These are phyloP conservation scores for Paramormyrops kingsleyae DNA, from an alignment of 2,113 vertebrate species.

Conservation along the genomic window DNA sequence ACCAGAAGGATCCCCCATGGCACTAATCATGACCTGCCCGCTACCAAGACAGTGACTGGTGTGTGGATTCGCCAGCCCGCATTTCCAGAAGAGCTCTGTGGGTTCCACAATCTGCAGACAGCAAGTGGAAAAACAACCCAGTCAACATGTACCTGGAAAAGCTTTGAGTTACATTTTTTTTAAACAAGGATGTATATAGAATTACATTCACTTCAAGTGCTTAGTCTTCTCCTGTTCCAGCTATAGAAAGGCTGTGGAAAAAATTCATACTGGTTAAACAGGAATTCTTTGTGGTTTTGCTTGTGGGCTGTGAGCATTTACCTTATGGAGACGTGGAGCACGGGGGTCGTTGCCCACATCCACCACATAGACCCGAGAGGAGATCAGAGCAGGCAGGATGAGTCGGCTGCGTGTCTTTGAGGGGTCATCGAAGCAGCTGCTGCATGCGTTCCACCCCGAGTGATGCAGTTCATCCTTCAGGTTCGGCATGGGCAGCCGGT, in stretches of 20 bases:
- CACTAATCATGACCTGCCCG: slow-evolving; percentile 85
- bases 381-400: slow-evolving; percentile 78
- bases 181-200: background rate
- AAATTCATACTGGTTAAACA: background rate
- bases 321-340: slow-evolving; percentile 75
- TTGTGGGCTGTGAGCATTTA: slow-evolving; percentile 14
- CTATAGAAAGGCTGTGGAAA: background rate
- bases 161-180: background rate
- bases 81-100: slow-evolving; percentile 68
- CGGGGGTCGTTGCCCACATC: slow-evolving; percentile 67
- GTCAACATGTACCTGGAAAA: background rate
- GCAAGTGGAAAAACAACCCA: background rate
- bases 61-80: slow-evolving; percentile 69
- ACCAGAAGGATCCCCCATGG: slow-evolving; percentile 75
- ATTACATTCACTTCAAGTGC: background rate
- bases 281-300: background rate
- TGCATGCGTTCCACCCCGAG: slow-evolving; percentile 88
- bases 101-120: slow-evolving; percentile 71
- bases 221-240: background rate
- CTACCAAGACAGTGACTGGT: slow-evolving; percentile 82
- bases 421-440: slow-evolving; percentile 79
- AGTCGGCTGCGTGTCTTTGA: slow-evolving; percentile 68
- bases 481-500: slow-evolving; percentile 83
- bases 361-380: slow-evolving; percentile 79
- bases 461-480: slow-evolving; percentile 84